These are phyloP conservation scores for Gorsachius goisagi DNA, from an alignment of 2,113 vertebrate genomes.

Conservation along the genomic window DNA sequence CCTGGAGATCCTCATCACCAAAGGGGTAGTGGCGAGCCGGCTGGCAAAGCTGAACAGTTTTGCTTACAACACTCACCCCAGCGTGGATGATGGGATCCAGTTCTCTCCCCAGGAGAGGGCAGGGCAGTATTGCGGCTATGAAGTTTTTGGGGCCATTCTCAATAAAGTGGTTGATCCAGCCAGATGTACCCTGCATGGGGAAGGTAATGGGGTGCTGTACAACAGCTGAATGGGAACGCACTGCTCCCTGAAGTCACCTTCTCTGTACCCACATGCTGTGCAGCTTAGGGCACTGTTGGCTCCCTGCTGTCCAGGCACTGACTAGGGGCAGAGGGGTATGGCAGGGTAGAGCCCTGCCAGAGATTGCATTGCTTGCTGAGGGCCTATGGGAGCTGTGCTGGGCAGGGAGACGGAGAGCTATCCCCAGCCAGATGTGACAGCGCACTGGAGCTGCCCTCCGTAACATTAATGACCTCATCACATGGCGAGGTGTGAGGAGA, in stretches of 20 bases:
- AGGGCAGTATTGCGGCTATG: slow-evolving; percentile 80
- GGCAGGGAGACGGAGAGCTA: neutral
- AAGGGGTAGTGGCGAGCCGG: slow-evolving; percentile 79
- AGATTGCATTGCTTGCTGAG: neutral
- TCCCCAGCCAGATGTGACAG: neutral
- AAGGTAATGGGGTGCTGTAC: slow-evolving; percentile 77
- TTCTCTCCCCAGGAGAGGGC: slow-evolving; percentile 81
- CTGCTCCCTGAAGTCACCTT: neutral
- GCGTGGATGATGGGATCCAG: slow-evolving; percentile 68
- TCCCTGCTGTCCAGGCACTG: neutral
- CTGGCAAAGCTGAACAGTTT: slow-evolving; percentile 75
- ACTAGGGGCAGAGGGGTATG: neutral
- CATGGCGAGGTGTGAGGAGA: rapidly evolving
- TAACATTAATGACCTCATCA: neutral
- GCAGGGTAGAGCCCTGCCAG: neutral
- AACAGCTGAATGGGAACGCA: neutral
- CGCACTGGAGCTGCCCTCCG: neutral
- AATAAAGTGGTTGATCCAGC: slow-evolving; percentile 79
- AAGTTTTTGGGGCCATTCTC: slow-evolving; percentile 83
- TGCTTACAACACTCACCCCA: slow-evolving; percentile 56
- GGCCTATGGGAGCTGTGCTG: neutral
- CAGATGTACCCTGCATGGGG: slow-evolving; percentile 82
- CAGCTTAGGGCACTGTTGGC: neutral
- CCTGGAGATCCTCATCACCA: slow-evolving; percentile 85
- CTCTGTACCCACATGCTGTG: neutral